Evolutionary conservation across 2,888 invertebrate species (phyloP), one percentile per base, ranked within the genome.

Genomic region (Caenorhabditis virilis): DNA sequence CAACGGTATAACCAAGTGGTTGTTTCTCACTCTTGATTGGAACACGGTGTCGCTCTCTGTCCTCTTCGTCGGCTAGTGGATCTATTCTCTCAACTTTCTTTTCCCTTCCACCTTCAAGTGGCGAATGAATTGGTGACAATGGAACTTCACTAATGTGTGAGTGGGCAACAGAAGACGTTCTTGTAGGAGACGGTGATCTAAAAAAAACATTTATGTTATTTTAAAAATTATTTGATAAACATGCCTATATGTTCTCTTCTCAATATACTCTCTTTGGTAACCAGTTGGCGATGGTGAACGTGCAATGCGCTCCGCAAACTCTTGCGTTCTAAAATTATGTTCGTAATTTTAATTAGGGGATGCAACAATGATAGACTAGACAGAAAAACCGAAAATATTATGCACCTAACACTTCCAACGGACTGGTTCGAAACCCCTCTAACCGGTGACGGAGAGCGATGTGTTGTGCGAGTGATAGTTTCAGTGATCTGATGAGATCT

Each of bases 1-100:
- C 79, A 20, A 81, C 80, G 22, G 81, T 81, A 58, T 79, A 81
- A 16, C 65, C 65, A 9, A 65, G 51, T 15, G 46, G 42, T 43
- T 50, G 48, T 13, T 58, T 58, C 13, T 26, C 36, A 7, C 58
- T 51, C 30, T 54, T 60, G 18, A 55, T 59, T 9, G 39, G 11
- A 25, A 53, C 47, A 33, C 67, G 36, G 42, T 58, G 33, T 30
- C 63, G 51, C 26, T 75, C 73, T 18, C 73, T 47, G 13, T 69
- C 69, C 9, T 61, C 65, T 50, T 76, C 74, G n/a, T 72, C 72
- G 13, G 63, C 69, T 9, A 74, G 20, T 13, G 76, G 76, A 52
- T 76, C 76, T 23, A 76, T 61, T 49, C 48, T 59, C 53, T 76
- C 76, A 35, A 76, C 58, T 41, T 58, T 59, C n/a, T 57, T 57